A percentile compares a stretch with the other conserved stretches of the same genome.
These are phyloP conservation scores for Phymastichus coffea DNA, from an alignment of 1,140 invertebrate species.

Conservation along the genomic window DNA sequence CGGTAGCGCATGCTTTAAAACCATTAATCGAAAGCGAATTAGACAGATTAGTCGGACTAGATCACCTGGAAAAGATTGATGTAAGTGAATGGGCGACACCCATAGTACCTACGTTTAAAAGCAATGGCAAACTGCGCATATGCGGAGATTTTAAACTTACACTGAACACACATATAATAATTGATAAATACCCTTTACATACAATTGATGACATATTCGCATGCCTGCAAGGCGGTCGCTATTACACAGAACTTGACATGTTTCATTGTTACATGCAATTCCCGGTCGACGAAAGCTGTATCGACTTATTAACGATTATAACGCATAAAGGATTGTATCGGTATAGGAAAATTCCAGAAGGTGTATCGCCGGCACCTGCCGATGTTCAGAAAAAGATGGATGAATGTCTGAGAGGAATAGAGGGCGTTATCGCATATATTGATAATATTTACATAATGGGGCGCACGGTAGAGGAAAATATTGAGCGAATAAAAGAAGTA, in stretches of 20 bases:
- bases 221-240: neutral
- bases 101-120: conserved; percentile 38
- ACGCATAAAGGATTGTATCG: conserved; percentile 26
- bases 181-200: neutral
- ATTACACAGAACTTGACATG: neutral
- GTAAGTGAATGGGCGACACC: neutral
- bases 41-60: neutral
- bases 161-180: conserved; percentile 21
- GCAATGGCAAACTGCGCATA: conserved; percentile 43
- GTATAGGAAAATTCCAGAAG: conserved; percentile 29
- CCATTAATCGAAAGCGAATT: neutral
- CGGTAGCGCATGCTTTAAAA: neutral
- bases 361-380: conserved; percentile 23
- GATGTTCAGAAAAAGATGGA: conserved; percentile 42
- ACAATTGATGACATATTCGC: conserved; percentile 3
- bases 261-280: neutral
- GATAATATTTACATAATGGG: conserved; percentile 10
- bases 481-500: conserved; percentile 1
- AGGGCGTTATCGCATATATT: conserved; percentile 20
- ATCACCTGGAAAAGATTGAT: neutral
- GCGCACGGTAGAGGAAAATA: neutral
- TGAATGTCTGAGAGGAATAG: conserved; percentile 37
- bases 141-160: conserved; percentile 33
- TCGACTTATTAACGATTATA: neutral
- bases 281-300: neutral